Base-by-base conservation (phyloP, 1,140 invertebrate species). In the Drosophila serrata region DNA sequence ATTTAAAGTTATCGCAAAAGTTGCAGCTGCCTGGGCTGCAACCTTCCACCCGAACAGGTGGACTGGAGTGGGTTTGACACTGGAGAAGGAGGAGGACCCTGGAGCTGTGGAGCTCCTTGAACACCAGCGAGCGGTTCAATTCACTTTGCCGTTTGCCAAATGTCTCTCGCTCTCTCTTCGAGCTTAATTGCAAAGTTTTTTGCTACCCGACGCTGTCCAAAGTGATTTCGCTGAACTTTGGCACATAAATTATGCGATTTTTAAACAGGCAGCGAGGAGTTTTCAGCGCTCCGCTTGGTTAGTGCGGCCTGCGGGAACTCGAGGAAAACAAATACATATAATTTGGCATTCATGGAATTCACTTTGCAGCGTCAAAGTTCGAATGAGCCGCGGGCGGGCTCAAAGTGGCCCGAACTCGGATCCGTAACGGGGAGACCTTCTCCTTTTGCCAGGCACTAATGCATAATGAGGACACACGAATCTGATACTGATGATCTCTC, bases 1-100 rank as follows among this genome's bases (percentile, higher is more conserved):
- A 91, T 91, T 91, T 91, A 91, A 88, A 82, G 84, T 91, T 91
- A 91, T 91, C 84, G 88, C 81, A 75, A 91, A 90, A 90, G 86
- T 90, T 90, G 77, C 82, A 77, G 63, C 55, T 59, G 43, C 51
- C 67, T 49, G 68, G 42, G 46, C 27, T 72, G 68, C 69, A 72
- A 29, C 53, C 27, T 72, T 68, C 67, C 57, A 22, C 43, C 51
- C 31, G 65, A 37, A 40, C 59, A 40, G 64, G 68, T 48, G 55
- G n/a, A 9, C 24, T 24, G 64, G 31, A 29, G 22, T 48, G 65
- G 74, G 53, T 61, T 43, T 56, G 40, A 12, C 33, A 33, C 13
- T 19, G 27, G 37, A 19, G 27, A 29, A 19, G 12, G 9, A 35
- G 59, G 27, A 22, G 27, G 12, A 43, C 22, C 6, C 46, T 29